These are phyloP conservation scores for Malachius bipustulatus DNA, from an alignment of 2,888 invertebrate species.

Conservation along the genomic window DNA sequence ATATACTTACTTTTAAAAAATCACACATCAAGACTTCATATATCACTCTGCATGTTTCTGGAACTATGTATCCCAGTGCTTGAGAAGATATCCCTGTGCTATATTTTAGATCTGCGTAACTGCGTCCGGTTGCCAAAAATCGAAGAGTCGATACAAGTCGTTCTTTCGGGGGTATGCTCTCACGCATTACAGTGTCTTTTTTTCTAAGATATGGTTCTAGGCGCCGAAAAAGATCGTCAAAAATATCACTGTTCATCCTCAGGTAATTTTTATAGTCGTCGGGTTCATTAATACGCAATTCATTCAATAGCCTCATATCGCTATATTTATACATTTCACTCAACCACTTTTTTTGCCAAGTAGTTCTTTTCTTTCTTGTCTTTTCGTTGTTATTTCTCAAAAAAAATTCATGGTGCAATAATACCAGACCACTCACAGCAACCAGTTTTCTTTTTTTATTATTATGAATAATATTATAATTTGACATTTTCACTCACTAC, in stretches of 20 bases:
- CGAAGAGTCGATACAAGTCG: conserved; percentile 2
- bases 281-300: conserved; percentile 3
- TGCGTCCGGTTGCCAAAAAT: conserved; percentile 1
- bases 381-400: no score
- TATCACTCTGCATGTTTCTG: conserved; percentile 3
- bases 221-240: not conserved
- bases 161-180: conserved; percentile 1
- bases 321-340: no score
- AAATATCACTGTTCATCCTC: conserved; percentile 1
- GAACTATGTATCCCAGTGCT: conserved; percentile 4
- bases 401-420: no score
- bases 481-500: no score
- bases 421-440: no score
- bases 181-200: conserved; percentile 1
- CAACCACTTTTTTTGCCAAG: no score
- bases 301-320: not conserved
- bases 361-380: no score
- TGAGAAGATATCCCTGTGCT: conserved; percentile 3
- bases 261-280: conserved; percentile 3
- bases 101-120: conserved; percentile 3
- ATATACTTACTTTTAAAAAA: conserved; percentile 1
- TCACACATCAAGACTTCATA: not conserved
- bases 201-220: not conserved
- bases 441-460: no score
- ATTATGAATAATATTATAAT: no score